Conservation (phyloP, 2,113 vertebrate genomes). For the Marmota monax region DNA sequence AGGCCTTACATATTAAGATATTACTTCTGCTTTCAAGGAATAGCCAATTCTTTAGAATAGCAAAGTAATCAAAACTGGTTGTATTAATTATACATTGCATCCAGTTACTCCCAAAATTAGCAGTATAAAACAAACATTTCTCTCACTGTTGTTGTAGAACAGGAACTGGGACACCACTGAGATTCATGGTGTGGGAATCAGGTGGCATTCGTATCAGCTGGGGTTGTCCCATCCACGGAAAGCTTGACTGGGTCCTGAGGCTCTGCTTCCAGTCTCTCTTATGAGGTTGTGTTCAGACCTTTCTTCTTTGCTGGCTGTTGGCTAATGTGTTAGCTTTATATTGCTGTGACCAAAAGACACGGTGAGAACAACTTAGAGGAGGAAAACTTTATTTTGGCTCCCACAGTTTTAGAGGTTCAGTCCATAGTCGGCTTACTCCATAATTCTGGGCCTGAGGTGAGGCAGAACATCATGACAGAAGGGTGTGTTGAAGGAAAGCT, state of each 20-base stretch:
- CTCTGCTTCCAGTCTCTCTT: not conserved
- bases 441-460: too few species aligned
- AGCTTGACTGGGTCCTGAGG: not conserved
- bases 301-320: not conserved
- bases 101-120: not conserved
- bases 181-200: not conserved
- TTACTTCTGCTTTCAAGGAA: not conserved
- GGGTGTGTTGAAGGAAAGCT: too few species aligned
- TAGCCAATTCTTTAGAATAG: slow-evolving; percentile 1
- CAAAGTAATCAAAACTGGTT: not conserved
- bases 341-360: too few species aligned
- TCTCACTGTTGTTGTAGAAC: not conserved
- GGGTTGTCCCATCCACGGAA: not conserved
- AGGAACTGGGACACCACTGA: not conserved
- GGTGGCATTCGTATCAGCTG: too few species aligned
- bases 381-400: too few species aligned
- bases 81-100: not conserved
- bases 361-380: too few species aligned
- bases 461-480: too few species aligned
- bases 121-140: not conserved
- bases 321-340: not conserved
- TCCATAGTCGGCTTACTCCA: too few species aligned
- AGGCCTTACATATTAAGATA: not conserved
- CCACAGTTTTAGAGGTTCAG: too few species aligned
- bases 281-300: not conserved